Evolutionary conservation across 1,140 invertebrate species (phyloP).

Genomic region (Zaprionus capensis): DNA sequence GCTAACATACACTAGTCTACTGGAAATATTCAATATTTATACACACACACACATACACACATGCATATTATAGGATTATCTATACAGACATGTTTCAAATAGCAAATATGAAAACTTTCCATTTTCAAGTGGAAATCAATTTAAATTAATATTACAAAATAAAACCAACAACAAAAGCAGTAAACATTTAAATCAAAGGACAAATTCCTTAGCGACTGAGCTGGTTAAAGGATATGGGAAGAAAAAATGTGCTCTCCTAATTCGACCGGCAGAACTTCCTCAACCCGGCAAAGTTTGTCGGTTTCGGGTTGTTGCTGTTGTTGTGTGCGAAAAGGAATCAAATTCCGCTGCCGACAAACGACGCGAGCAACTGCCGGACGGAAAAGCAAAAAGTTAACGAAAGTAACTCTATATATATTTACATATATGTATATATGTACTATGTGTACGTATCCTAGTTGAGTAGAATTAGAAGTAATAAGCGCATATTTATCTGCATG

Average conservation of each 20-base stretch:
- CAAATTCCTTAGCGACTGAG: neutral
- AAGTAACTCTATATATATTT: neutral
- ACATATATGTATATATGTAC: neutral
- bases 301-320: neutral
- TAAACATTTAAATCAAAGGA: neutral
- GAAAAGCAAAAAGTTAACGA: neutral
- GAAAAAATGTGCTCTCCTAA: neutral
- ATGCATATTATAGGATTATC: neutral
- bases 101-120: neutral
- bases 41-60: neutral
- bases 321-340: neutral
- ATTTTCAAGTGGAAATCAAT: neutral
- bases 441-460: neutral
- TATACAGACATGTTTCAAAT: neutral
- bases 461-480: neutral
- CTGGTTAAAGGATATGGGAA: neutral
- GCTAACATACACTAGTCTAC: conserved; percentile 10
- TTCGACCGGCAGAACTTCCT: neutral
- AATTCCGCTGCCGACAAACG: neutral
- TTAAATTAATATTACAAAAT: neutral
- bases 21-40: neutral
- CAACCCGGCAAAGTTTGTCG: conserved; percentile 4
- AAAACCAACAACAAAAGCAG: neutral
- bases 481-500: neutral
- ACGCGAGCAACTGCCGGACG: neutral